Percentiles rank a stretch among this genome's conserved stretches.
These are phyloP conservation scores for Microplitis deprimator DNA, from an alignment of 2,888 invertebrate species.

Conservation along the genomic window DNA sequence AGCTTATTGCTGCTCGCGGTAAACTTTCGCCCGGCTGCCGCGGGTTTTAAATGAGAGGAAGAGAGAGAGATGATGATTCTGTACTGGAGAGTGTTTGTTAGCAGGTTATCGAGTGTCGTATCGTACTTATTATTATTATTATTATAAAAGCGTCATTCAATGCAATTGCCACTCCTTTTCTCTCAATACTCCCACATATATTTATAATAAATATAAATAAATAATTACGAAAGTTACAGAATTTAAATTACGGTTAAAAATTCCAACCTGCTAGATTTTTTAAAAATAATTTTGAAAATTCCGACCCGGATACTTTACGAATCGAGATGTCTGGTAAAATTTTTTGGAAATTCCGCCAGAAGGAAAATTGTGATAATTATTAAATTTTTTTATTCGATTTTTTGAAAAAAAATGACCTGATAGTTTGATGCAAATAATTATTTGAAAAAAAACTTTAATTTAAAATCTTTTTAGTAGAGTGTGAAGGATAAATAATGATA, in stretches of 20 bases:
- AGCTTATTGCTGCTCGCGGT: conserved; percentile 21
- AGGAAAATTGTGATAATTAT: no score
- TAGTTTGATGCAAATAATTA: no score
- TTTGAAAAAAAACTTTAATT: no score
- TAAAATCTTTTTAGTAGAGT: no score
- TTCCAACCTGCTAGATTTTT: no score
- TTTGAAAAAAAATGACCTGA: no score
- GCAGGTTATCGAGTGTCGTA: conserved; percentile 40
- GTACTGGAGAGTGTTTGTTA: conserved; percentile 32
- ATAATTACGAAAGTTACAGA: conserved; percentile 17
- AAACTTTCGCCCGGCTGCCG: conserved; percentile 37
- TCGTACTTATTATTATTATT: conserved; percentile 8
- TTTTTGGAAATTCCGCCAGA: no score
- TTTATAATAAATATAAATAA: conserved; percentile 7
- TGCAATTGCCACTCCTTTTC: conserved; percentile 25
- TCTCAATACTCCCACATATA: conserved; percentile 16
- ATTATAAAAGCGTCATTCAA: conserved; percentile 21
- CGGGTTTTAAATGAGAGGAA: not conserved
- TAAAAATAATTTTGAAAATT: no score
- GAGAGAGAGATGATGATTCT: not conserved
- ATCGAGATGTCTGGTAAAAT: no score
- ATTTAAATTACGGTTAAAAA: not conserved
- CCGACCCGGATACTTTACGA: no score
- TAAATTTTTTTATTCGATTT: no score
- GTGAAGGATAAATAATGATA: no score